Base-by-base conservation (phyloP, 2,113 vertebrate genomes). In the Falco punctatus region DNA sequence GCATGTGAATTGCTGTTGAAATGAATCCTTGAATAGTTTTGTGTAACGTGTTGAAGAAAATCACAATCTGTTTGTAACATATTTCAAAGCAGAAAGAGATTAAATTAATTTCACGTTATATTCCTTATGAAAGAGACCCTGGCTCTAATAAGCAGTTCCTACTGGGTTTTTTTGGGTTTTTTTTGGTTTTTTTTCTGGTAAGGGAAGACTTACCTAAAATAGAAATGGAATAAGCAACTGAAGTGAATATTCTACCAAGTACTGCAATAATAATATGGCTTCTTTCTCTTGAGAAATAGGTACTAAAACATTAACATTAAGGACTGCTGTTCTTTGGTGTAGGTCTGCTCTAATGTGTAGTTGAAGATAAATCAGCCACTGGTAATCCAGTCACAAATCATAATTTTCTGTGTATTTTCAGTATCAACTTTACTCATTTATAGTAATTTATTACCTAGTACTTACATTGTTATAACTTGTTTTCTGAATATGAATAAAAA, bases 21-120 rank as follows among this genome's bases (percentile, higher is more conserved):
- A 91, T 69, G 9, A 91, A 79, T 96, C 30, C 27, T 83, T 92
- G 71, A 88, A 71, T 52, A 90, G 59, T 92, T 94, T 93, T 81
- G n/a, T 86, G 48, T 74, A 86, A 71, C 40, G 40, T 67, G 20
- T 84, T 89, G 70, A 65, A 81, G 61, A 95, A 96, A 95, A 89
- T 91, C 33, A 55, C 80, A 74, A 65, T 80, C 52, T 93, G 40
- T 93, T 94, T 86, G 61, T 72, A 65, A 64, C 27, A 16, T 81
- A 86, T 90, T 93, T 94, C 52, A 86, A 75, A 88, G 58, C 32
- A 84, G 51, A 92, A 92, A 78, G 72, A 88, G 30, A 81, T 90
- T 64, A 86, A 92, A 84, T 71, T 93, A 61, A 49, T 88, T 80
- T 85, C n/a, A 46, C 11, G 15, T 78, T 94, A 15, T 48, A 64